Evolutionary conservation across 2,797 vertebrate species (phyloP).

Genomic region (Atherinosoma microstoma): DNA sequence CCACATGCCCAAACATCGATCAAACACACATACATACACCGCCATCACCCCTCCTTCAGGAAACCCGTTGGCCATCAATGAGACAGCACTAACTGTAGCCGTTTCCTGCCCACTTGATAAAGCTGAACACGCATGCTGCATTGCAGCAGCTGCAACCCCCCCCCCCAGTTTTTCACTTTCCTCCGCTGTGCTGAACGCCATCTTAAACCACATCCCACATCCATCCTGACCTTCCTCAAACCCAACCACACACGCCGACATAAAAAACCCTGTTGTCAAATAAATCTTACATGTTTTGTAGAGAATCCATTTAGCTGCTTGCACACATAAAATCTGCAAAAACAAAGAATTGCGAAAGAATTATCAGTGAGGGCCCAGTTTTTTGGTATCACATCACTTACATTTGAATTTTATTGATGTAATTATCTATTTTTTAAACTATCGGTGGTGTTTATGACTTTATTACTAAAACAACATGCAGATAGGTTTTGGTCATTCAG

Average conservation of each 20-base stretch:
- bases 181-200: constrained; percentile 39
- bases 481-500: background rate
- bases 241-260: constrained; percentile 45
- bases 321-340: background rate
- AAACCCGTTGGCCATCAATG: constrained; percentile 80
- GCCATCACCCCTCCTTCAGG: constrained; percentile 62
- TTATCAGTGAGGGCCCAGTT: background rate
- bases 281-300: constrained; percentile 40
- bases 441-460: too few species aligned
- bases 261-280: constrained; percentile 47
- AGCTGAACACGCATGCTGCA: constrained; percentile 24
- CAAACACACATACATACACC: constrained; percentile 13
- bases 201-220: constrained; percentile 69
- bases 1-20: constrained; percentile 30
- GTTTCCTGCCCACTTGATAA: constrained; percentile 77
- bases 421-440: background rate
- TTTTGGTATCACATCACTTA: background rate
- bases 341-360: too few species aligned
- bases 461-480: background rate
- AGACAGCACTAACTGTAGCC: constrained; percentile 83
- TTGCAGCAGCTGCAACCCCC: constrained; percentile 43
- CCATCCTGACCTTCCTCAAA: constrained; percentile 57
- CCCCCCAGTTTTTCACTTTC: constrained; percentile 21
- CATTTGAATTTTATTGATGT: background rate
- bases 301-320: constrained; percentile 6